Evolutionary conservation across 2,888 invertebrate genomes (phyloP).

Genomic region (Trachelus troglodyta): DNA sequence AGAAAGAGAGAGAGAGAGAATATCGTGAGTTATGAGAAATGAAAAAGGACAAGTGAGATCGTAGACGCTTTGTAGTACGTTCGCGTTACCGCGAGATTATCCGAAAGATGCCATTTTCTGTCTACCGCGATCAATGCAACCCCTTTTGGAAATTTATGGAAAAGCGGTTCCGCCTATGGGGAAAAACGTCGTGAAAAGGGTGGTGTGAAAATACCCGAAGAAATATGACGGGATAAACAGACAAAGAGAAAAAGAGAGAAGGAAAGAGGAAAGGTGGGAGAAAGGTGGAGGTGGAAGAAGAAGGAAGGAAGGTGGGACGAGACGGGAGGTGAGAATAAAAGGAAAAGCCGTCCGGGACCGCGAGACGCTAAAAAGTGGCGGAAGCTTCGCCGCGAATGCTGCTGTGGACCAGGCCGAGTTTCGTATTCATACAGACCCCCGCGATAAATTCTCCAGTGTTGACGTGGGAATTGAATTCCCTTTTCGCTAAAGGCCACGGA

Average conservation of each 20-base stretch:
- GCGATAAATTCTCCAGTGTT: constrained; percentile 58
- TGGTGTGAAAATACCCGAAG: neutral
- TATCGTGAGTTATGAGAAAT: neutral
- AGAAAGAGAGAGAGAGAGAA: too few relatives aligned
- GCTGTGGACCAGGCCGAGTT: constrained; percentile 29
- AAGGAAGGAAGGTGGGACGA: neutral
- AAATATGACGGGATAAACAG: constrained; percentile 1
- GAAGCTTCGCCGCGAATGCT: constrained; percentile 20
- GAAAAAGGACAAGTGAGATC: neutral
- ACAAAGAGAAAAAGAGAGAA: neutral
- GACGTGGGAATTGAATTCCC: constrained; percentile 59
- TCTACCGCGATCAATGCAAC: neutral
- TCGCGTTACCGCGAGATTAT: neutral
- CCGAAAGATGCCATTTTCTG: neutral
- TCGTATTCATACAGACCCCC: constrained; percentile 44
- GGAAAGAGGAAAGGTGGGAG: constrained; percentile 4
- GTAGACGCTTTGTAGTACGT: neutral
- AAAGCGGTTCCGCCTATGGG: neutral
- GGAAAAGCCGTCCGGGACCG: constrained; percentile 3
- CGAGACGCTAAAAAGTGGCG: constrained; percentile 2
- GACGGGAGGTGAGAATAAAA: constrained; percentile 10
- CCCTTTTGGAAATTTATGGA: constrained; percentile 2
- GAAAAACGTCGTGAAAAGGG: neutral
- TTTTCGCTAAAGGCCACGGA: constrained; percentile 24
- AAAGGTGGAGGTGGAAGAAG: neutral